A percentile compares a stretch with the other conserved stretches of the same genome.
Conservation (phyloP, 2,888 invertebrate genomes). For the Rhorus exstirpatorius region DNA sequence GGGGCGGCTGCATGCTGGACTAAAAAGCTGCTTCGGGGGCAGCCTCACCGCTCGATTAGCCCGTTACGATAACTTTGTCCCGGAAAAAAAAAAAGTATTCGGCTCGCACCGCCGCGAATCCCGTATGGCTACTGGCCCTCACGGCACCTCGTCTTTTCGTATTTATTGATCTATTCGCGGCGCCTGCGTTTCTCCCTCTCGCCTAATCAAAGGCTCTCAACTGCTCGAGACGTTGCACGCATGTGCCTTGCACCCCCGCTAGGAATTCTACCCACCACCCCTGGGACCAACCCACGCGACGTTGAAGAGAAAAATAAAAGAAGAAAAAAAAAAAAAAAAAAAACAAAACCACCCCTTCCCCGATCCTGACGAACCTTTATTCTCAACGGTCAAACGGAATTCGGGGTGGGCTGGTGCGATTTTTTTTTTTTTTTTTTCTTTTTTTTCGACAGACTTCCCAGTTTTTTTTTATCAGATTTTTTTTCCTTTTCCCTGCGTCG, state of each 20-base stretch:
- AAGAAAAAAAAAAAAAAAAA: no score
- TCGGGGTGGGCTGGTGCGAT: no score
- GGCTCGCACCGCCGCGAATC: constrained; percentile 80
- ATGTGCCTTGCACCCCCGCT: constrained; percentile 61
- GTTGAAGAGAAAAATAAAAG: no score
- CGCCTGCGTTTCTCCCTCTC: constrained; percentile 84
- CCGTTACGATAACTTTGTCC: constrained; percentile 71
- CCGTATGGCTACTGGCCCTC: constrained; percentile 83
- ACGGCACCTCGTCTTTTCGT: constrained; percentile 82
- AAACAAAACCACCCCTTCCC: no score
- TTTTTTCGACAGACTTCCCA: no score
- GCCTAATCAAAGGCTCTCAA: constrained; percentile 57
- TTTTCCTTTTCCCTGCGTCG: no score
- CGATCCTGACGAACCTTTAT: no score
- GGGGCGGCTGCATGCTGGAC: constrained; percentile 93
- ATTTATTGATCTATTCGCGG: constrained; percentile 84
- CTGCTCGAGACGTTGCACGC: constrained; percentile 67
- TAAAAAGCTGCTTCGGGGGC: constrained; percentile 79
- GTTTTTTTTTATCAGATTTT: no score
- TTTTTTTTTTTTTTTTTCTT: no score
- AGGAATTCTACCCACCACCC: constrained; percentile 2
- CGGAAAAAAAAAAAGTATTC: constrained; percentile 68
- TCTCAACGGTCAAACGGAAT: no score
- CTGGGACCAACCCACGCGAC: no score
- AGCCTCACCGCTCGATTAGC: constrained; percentile 79